Conservation (phyloP, 2,797 vertebrate species). For the Brachyalestes nurse region DNA sequence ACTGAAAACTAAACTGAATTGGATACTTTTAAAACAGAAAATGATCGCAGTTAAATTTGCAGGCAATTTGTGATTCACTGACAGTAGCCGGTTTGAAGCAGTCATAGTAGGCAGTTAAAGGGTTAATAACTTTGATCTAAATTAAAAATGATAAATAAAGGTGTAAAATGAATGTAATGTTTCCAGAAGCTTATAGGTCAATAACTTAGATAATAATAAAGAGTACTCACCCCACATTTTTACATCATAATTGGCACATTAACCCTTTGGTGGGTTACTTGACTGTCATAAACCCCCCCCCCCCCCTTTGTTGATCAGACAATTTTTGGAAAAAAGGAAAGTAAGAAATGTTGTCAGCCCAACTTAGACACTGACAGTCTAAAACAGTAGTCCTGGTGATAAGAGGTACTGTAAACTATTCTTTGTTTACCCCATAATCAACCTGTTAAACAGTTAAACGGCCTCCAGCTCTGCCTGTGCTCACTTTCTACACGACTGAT, state of each 20-base stretch:
- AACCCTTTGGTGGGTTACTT: background rate
- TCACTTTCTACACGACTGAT: background rate
- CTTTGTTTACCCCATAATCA: conserved; percentile 32
- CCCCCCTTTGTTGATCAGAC: background rate
- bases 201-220: background rate
- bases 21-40: background rate
- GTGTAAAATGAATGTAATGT: background rate
- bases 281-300: background rate
- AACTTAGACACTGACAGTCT: background rate
- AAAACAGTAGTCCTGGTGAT: background rate
- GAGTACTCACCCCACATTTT: too few relatives aligned
- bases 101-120: conserved; percentile 62
- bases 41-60: background rate
- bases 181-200: background rate
- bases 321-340: background rate
- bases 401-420: background rate
- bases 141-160: background rate
- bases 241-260: background rate
- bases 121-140: conserved; percentile 54
- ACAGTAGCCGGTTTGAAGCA: background rate
- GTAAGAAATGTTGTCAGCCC: background rate
- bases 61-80: background rate
- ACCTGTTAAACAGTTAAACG: conserved; percentile 6
- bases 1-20: background rate
- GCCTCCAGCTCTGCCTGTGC: background rate